Conservation (phyloP, 1,140 invertebrate species). For the Trichomalopsis sarcophagae region DNA sequence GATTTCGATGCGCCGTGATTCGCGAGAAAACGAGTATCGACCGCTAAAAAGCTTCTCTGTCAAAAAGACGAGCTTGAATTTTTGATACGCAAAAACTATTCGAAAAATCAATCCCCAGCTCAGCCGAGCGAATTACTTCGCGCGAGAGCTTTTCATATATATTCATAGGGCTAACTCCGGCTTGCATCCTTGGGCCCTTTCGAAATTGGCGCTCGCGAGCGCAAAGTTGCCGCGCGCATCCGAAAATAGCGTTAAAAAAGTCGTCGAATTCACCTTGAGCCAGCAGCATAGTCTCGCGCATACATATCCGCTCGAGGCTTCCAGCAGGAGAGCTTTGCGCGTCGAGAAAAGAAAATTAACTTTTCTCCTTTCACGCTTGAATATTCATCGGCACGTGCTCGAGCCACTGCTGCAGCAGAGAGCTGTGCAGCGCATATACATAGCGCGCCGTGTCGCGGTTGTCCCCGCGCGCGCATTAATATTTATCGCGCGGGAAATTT, state of each 20-base stretch:
- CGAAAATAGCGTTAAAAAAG: not conserved
- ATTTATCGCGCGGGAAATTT: conserved; percentile 58
- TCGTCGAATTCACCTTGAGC: not conserved
- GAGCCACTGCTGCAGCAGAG: too few relatives aligned
- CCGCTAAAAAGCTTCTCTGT: too few relatives aligned
- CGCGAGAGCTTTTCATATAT: conserved; percentile 1
- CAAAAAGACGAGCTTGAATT: not conserved
- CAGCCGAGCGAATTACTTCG: not conserved
- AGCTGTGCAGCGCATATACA: too few relatives aligned
- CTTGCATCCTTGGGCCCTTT: not conserved
- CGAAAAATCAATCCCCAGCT: not conserved
- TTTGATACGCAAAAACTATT: not conserved
- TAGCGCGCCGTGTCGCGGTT: conserved; percentile 46
- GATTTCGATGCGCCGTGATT: not conserved
- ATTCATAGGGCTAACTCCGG: not conserved
- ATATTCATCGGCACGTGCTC: conserved; percentile 63
- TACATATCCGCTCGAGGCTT: not conserved
- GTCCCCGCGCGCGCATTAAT: conserved; percentile 58
- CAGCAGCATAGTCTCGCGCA: not conserved
- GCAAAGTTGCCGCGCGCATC: not conserved
- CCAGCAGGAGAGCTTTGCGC: not conserved
- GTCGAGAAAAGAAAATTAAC: conserved; percentile 59
- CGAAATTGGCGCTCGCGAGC: not conserved
- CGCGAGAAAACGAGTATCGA: too few relatives aligned
- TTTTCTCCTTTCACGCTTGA: conserved; percentile 59